Conservation (phyloP, 2,888 invertebrate genomes). For the Lathronympha strigana region DNA sequence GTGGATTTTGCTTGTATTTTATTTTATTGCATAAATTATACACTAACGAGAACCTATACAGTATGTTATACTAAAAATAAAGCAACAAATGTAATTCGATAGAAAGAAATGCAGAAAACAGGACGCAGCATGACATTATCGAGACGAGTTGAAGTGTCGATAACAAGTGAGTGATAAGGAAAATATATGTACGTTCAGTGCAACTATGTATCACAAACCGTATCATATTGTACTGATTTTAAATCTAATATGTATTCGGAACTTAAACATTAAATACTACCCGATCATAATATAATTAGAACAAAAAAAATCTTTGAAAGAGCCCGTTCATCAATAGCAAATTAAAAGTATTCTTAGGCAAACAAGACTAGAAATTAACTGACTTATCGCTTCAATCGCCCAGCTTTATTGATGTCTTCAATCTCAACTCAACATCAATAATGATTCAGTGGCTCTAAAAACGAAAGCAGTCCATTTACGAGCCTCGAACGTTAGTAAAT, state of each 20-base stretch:
- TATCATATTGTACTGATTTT: background rate
- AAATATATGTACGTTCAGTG: background rate
- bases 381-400: conserved; percentile 24
- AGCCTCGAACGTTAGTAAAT: conserved; percentile 30
- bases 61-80: background rate
- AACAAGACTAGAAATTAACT: conserved; percentile 12
- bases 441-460: conserved; percentile 38
- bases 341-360: conserved; percentile 14
- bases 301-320: background rate
- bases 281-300: background rate
- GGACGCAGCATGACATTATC: conserved; percentile 50
- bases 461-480: conserved; percentile 37
- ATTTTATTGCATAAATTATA: background rate
- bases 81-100: conserved; percentile 13
- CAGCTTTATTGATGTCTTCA: conserved; percentile 30
- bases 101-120: conserved; percentile 39
- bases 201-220: conserved; percentile 1
- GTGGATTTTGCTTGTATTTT: background rate
- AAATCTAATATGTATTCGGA: background rate
- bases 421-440: conserved; percentile 20
- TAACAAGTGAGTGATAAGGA: conserved; percentile 47
- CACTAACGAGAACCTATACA: background rate
- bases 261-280: too few relatives aligned
- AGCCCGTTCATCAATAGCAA: conserved; percentile 7
- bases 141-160: conserved; percentile 50